Evolutionary conservation across 2,113 vertebrate species (phyloP).

Genomic region (Peromyscus maniculatus): DNA sequence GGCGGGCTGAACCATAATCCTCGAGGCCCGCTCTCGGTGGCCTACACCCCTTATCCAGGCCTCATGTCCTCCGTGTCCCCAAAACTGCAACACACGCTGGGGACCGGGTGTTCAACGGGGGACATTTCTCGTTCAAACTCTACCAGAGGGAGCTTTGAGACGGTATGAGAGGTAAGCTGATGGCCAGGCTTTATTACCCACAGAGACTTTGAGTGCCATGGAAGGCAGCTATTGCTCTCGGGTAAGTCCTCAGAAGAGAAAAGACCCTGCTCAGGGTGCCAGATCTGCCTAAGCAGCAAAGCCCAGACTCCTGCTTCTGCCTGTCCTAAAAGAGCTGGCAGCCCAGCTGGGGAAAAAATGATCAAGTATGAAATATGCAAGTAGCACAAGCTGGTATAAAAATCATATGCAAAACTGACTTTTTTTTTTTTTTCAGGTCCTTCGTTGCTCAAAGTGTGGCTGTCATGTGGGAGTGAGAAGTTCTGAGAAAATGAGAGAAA

Average conservation of each 20-base stretch:
- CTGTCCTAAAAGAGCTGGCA: not conserved
- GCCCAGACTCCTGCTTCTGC: not conserved
- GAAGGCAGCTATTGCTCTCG: not conserved
- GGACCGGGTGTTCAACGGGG: not conserved
- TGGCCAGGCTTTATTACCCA: not conserved
- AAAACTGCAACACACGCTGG: not conserved
- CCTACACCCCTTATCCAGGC: not conserved
- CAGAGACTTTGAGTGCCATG: not conserved
- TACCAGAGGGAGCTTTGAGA: not conserved
- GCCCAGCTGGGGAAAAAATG: not conserved
- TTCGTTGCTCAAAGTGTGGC: constrained; percentile 6
- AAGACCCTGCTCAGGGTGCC: not conserved
- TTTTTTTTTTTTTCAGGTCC: constrained; percentile 33
- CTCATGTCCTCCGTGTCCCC: not conserved
- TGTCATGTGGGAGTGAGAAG: constrained; percentile 9
- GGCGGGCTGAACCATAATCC: not conserved
- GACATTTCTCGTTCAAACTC: not conserved
- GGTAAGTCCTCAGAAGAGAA: not conserved
- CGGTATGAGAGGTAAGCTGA: not conserved
- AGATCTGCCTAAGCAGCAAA: not conserved
- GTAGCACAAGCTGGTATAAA: not conserved
- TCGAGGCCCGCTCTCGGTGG: too few relatives aligned
- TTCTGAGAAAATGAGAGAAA: constrained; percentile 43
- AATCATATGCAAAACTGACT: constrained; percentile 14
- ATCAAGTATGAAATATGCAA: not conserved